These are phyloP conservation scores for Ceratina japonica DNA, from an alignment of 1,140 invertebrate genomes.

Conservation along the genomic window DNA sequence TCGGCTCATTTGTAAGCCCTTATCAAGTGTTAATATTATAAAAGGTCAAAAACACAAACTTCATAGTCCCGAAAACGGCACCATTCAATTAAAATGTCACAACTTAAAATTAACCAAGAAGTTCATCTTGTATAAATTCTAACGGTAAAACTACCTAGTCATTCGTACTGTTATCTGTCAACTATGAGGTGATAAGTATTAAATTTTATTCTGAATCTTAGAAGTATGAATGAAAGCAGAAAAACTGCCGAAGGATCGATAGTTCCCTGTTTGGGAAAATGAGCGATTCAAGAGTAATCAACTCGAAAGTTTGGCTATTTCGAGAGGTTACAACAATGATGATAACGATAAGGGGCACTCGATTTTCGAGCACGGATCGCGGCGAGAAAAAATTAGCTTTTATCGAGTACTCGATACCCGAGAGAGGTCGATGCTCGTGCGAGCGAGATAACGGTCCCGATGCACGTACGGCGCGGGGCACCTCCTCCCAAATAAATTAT, in stretches of 20 bases:
- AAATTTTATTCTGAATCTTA: too few species aligned
- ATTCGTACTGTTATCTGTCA: too few species aligned
- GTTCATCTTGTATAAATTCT: too few species aligned
- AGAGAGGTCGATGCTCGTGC: slow-evolving; percentile 1
- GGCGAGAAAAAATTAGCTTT: background rate
- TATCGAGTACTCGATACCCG: slow-evolving; percentile 1
- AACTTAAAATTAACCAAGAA: too few species aligned
- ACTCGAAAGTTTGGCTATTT: background rate
- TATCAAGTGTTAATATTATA: too few species aligned
- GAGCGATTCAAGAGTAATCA: background rate
- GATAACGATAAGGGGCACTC: background rate
- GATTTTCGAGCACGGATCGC: background rate
- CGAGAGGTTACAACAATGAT: background rate
- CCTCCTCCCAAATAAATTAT: background rate
- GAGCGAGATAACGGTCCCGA: background rate
- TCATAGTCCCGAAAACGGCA: too few species aligned
- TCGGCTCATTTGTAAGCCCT: too few species aligned
- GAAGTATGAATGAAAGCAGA: background rate
- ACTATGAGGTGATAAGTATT: too few species aligned
- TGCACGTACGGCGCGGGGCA: too few species aligned
- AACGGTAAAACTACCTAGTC: too few species aligned
- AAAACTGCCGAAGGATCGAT: background rate
- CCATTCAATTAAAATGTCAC: too few species aligned
- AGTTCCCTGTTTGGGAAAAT: background rate
- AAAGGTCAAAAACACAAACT: too few species aligned